Percentiles rank a stretch among this genome's conserved stretches.
phyloP scores from a whole-genome alignment of 1,140 invertebrate species.

The Drosophila varians region DNA sequence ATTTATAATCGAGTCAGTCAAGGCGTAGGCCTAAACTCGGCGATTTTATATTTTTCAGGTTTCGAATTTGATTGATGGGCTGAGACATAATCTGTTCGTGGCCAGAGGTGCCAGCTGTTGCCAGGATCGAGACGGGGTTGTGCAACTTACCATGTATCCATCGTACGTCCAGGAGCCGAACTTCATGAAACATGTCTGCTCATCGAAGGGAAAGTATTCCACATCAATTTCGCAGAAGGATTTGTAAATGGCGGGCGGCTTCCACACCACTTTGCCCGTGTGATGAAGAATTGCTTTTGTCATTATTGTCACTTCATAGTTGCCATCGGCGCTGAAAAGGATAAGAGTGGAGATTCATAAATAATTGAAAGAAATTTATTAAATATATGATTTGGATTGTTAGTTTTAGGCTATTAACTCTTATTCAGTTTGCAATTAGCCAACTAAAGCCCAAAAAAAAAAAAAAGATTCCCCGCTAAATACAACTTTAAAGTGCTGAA shows the following conservation, averaged over 20 bases:
- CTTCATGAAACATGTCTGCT: constrained; percentile 98
- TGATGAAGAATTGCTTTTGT: constrained; percentile 96
- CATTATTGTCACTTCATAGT: constrained; percentile 99
- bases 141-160: constrained; percentile 91
- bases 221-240: constrained; percentile 99
- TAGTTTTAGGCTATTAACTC: not conserved
- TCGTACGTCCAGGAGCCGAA: constrained; percentile 98
- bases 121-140: not conserved
- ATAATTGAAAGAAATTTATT: constrained; percentile 2
- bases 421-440: constrained; percentile 12
- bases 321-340: constrained; percentile 94
- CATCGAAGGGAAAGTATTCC: constrained; percentile 98
- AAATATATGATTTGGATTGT: not conserved
- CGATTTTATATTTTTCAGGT: constrained; percentile 6
- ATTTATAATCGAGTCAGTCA: constrained; percentile 75
- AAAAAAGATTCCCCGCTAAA: constrained; percentile 1
- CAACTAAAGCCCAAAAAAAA: not conserved
- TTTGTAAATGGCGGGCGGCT: constrained; percentile 99
- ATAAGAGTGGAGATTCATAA: not conserved
- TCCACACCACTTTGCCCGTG: constrained; percentile 97
- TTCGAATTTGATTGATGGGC: constrained; percentile 63
- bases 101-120: constrained; percentile 46
- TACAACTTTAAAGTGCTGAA: constrained; percentile 56
- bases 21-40: constrained; percentile 3
- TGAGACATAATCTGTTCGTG: constrained; percentile 32